Base-by-base conservation (phyloP, 1,140 invertebrate species). In the Diuraphis noxia region DNA sequence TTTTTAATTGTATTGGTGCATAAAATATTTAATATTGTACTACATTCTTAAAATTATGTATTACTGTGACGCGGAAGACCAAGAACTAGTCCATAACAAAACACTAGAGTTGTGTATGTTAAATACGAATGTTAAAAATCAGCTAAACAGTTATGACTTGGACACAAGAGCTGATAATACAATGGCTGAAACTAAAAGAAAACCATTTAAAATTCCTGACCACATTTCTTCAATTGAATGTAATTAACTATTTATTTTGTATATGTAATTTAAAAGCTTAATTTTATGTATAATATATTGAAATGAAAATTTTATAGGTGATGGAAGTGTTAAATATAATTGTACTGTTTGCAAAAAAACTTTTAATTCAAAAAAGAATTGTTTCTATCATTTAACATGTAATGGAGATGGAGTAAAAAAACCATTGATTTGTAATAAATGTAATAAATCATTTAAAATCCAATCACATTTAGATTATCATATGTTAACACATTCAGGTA, bases 391-490 rank as follows among this genome's bases (percentile, higher is more conserved):
- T 30, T 49, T 91, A 36, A 91, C 89, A n/a, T 91, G 89, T 7
- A 81, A 91, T 52, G 89, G 89, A 49, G 43, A 79, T 46, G 34
- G 72, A 81, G 19, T 82, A 52, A 91, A 91, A 81, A 91, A 91
- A 82, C 23, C 25, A 52, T 40, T 91, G n/a, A 52, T 82, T 4
- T 91, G 89, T 82, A 2, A 79, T 6, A 46, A 81, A 79, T 91
- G 89, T 38, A 91, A 91, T 91, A 91, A 91, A 38, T n/a, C 77
- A 19, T 91, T 91, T 82, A 91, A 91, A 91, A 49, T 91, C 30
- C 89, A 91, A 91, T 91, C 89, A 25, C 89, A 91, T 81, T 81
- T 91, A 79, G 89, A 91, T 40, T 91, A 91, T 82, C 89, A 91
- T 91, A 38, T 91, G 43, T 82, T 82, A 81, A 91, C 89, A 52